Base-by-base conservation (phyloP, 1,140 invertebrate genomes). In the Drosophila nigrodunni region DNA sequence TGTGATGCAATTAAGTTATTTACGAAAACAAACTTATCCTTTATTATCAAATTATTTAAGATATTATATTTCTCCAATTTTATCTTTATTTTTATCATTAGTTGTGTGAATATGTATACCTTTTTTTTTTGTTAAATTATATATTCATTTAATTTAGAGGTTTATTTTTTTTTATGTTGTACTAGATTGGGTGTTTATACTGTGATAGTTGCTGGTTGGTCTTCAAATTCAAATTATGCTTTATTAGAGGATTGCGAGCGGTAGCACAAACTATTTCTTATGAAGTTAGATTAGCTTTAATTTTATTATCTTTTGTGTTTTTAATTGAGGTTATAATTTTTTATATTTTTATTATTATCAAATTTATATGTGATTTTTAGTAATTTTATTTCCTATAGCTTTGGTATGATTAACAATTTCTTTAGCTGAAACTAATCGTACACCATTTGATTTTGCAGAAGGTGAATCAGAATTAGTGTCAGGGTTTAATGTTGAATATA, bases 361-460 rank as follows among this genome's bases (percentile, higher is more conserved):
- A 86, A 54, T 86, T 67, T 80, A 91, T 92, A 74, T 93, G 54
- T 93, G 91, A 91, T 94, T 94, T 93, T 75, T 94, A 80, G 89
- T 93, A 82, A 85, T 94, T 90, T 89, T 92, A 74, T 92, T 93
- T 77, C 93, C 93, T 77, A 91, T 95, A 90, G 83, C 78, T 50
- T 92, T 95, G 77, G 92, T 94, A 82, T 94, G 94, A 82, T 93
- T 95, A 80, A 90, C 93, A 78, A 94, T 94, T 75, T 93, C 92
- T 77, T 57, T 41, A n/a, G 54, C 54, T 43, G 37, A 41, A 25
- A 41, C 75, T 91, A 94, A 75, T 94, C 96, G 95, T 0, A 94
- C 94, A 85, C 95, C 95, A 71, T 96, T 96, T 95, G 95, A 96
- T 95, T 96, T 96, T 94, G 93, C 95, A 81, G 95, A 96, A 81